Evolutionary conservation across 53 echinoderm and acorn worm species (phyloP).

Genomic region (Actinopyga echinites): DNA sequence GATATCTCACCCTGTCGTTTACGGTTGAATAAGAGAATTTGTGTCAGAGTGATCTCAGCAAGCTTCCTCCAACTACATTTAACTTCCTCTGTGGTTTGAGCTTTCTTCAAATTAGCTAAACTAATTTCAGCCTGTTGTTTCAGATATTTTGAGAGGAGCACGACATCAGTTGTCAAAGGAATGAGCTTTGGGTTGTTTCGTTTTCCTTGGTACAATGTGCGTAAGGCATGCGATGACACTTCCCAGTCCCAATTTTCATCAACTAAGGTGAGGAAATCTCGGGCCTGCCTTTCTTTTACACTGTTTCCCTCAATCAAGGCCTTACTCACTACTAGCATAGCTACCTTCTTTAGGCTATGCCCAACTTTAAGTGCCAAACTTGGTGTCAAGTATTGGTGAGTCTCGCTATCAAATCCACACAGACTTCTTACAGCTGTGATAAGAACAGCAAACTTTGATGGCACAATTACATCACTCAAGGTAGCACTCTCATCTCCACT

Average conservation of each 20-base stretch:
- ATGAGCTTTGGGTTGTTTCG: slow-evolving; percentile 62
- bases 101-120: neutral
- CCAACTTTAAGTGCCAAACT: slow-evolving; percentile 52
- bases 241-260: slow-evolving; percentile 62
- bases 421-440: slow-evolving; percentile 56
- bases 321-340: slow-evolving; percentile 56
- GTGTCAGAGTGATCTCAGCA: slow-evolving; percentile 21
- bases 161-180: slow-evolving; percentile 58
- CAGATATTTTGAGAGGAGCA: slow-evolving; percentile 47
- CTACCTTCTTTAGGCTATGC: slow-evolving; percentile 42
- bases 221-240: slow-evolving; percentile 61
- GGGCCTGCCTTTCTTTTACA: slow-evolving; percentile 29
- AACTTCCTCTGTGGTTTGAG: neutral
- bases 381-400: slow-evolving; percentile 52
- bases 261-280: slow-evolving; percentile 45
- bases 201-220: slow-evolving; percentile 59
- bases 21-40: slow-evolving; percentile 55
- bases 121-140: slow-evolving; percentile 22
- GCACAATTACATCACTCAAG: slow-evolving; percentile 45
- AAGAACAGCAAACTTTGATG: slow-evolving; percentile 43
- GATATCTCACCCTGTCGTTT: slow-evolving; percentile 60
- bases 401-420: slow-evolving; percentile 55
- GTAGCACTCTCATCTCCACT: slow-evolving; percentile 48
- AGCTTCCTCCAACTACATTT: slow-evolving; percentile 36
- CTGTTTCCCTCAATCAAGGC: slow-evolving; percentile 35